These are phyloP conservation scores for Eutolmus rufibarbis DNA, from an alignment of 2,888 invertebrate species.

Conservation along the genomic window DNA sequence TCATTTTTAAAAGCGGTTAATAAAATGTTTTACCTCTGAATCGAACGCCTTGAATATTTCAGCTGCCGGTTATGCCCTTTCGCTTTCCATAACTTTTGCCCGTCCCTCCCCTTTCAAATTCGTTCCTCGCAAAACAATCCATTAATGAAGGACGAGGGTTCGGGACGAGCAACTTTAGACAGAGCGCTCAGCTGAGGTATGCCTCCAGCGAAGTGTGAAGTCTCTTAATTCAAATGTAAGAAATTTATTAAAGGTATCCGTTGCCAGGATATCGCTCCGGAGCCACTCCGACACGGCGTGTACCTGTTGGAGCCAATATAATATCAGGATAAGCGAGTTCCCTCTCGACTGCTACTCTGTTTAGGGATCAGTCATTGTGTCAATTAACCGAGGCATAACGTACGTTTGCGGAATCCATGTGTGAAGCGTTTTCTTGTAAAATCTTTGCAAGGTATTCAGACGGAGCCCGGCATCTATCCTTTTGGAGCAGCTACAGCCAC, in stretches of 20 bases:
- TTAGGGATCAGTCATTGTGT: constrained; percentile 43
- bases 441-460: background rate
- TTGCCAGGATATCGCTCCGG: background rate
- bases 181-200: background rate
- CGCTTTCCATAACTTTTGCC: background rate
- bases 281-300: background rate
- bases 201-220: background rate
- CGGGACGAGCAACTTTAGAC: background rate
- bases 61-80: background rate
- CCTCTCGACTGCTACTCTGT: background rate
- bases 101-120: background rate
- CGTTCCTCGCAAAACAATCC: background rate
- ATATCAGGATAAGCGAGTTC: background rate
- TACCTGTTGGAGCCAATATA: background rate
- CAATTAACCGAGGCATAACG: constrained; percentile 38
- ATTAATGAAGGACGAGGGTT: background rate
- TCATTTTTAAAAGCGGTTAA: background rate
- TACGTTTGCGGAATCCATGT: background rate
- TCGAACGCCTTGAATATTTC: background rate
- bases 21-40: background rate
- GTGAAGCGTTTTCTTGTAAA: background rate
- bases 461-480: background rate
- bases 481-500: background rate
- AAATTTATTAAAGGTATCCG: background rate
- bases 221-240: background rate